Base-by-base conservation (phyloP, 2,797 vertebrate genomes). In the Sebastes minor region DNA sequence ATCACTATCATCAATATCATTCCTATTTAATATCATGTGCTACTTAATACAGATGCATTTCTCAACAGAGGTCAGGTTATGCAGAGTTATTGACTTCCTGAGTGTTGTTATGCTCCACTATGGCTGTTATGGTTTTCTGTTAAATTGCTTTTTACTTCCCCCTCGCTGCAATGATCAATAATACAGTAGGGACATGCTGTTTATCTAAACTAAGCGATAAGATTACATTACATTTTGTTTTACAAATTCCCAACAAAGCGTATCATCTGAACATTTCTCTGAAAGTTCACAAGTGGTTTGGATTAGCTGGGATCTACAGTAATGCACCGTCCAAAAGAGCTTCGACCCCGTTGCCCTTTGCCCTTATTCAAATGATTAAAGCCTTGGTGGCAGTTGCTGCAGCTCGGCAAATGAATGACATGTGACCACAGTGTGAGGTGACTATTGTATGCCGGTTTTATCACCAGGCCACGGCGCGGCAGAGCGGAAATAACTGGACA, bases 401-500 rank as follows among this genome's bases (percentile, higher is more conserved):
- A 83, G 81, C 79, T 78, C 76, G 79, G 89, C 62, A 70, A 84
- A 80, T 64, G 68, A 85, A 78, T 83, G 91, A 89, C 89, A 93
- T 90, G 89, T 91, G 91, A 89, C 87, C 90, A 86, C 83, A 89
- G 84, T 78, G 77, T 82, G 81, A n/a, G 20, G 68, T 63, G 72
- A 83, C 86, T 62, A 64, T 91, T 82, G 81, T 75, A 73, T 52
- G 83, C 73, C 73, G 76, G 74, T 82, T 85, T 86, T 86, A 83
- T 86, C 86, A 86, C 62, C 73, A 80, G 73, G 75, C 76, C 75
- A 42, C 27, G 9, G 74, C 35, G 53, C 76, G 87, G 70, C 83
- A 64, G 87, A 73, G 87, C 81, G 74, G 89, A 95, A 92, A 94
- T 93, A 95, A 94, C 91, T 7, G 61, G 85, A 91, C 86, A 90